Conservation (phyloP, 2,113 vertebrate genomes). For the Cyprinodon tularosa region DNA sequence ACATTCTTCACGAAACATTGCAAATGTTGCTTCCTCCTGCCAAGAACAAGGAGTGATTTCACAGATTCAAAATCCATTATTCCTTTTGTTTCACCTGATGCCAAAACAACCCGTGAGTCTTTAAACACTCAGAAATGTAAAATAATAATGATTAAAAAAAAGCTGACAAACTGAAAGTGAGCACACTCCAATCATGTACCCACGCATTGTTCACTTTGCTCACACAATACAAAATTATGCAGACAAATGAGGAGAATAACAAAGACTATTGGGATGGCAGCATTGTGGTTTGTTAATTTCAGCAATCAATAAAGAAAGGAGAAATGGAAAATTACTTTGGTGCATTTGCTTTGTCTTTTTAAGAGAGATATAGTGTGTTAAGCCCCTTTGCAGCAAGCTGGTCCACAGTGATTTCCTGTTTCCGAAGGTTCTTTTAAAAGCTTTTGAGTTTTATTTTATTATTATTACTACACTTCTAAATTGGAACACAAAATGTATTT, state of each 20-base stretch:
- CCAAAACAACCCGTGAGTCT: constrained; percentile 25
- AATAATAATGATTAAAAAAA: neutral
- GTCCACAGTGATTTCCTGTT: constrained; percentile 35
- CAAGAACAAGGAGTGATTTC: constrained; percentile 22
- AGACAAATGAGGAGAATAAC: constrained; percentile 55
- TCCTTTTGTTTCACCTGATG: constrained; percentile 1
- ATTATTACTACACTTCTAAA: constrained; percentile 9
- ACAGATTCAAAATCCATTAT: neutral
- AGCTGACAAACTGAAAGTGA: constrained; percentile 27
- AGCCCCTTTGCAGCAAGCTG: constrained; percentile 24
- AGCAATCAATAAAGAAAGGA: constrained; percentile 63
- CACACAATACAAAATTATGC: constrained; percentile 47
- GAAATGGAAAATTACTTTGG: constrained; percentile 63
- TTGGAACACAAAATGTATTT: neutral
- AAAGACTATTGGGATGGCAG: constrained; percentile 40
- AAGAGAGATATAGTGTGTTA: constrained; percentile 19
- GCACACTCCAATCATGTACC: constrained; percentile 21
- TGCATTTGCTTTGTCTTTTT: constrained; percentile 56
- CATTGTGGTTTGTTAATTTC: constrained; percentile 55
- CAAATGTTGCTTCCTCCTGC: neutral
- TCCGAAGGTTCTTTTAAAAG: constrained; percentile 10
- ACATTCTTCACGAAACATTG: constrained; percentile 15
- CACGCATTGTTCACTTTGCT: constrained; percentile 29
- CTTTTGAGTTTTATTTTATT: constrained; percentile 45
- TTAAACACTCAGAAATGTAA: neutral